Base-by-base conservation (phyloP, 2,113 vertebrate genomes). In the Synchiropus splendidus region DNA sequence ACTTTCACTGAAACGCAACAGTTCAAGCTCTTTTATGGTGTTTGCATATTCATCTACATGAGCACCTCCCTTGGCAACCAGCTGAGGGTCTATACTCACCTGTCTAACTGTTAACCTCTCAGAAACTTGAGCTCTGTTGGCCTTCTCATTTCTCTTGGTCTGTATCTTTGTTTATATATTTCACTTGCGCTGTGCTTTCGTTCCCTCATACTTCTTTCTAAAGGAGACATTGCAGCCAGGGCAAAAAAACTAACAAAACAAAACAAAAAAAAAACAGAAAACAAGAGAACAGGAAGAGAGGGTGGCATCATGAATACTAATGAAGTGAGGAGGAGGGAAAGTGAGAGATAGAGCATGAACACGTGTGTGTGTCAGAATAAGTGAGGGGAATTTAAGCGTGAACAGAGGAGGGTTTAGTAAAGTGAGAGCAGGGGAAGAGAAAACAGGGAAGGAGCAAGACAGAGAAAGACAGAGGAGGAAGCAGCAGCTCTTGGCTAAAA, bases 211-310 rank as follows among this genome's bases (percentile, higher is more conserved):
- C 67, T 69, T 57, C 76, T 74, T n/a, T 73, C 75, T 51, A 64
- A 71, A 74, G 74, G 72, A 81, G 72, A 81, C 54, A 46, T 70
- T 42, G 65, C 66, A 64, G 77, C 61, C 46, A 18, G 67, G 75
- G 75, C 60, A 65, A 80, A n/a, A n/a, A n/a, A n/a, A n/a, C n/a
- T n/a, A n/a, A n/a, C n/a, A n/a, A n/a, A n/a, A n/a, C n/a, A n/a
- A 8, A 8, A 27, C 77, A 78, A 78, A 74, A 82, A 84, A 74
- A 73, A 75, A 80, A 83, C 81, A 8, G 21, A 27, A 78, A 78
- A 78, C 75, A 82, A 84, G 75, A 73, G 77, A 80, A 83, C 81
- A 85, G 80, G 80, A 83, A 83, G 75, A 79, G 72, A 75, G 68
- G 59, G 69, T 73, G 70, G 58, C 57, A 59, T 61, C 72, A 77